Conservation (phyloP, 1,140 invertebrate species). For the Anagrus nilaparvatae region DNA sequence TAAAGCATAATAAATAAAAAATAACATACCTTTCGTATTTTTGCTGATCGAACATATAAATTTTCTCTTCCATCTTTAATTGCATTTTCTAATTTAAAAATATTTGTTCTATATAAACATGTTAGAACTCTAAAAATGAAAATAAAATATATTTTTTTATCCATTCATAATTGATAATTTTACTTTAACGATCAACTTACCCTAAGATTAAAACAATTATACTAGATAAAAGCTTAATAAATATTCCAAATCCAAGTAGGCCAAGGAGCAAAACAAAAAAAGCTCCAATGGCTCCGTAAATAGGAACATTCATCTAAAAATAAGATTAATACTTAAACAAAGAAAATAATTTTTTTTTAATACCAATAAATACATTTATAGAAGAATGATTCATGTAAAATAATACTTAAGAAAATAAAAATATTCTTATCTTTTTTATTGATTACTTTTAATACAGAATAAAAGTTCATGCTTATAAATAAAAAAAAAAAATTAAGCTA, state of each 20-base stretch:
- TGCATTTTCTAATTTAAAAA: conserved; percentile 31
- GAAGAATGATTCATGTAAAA: not conserved
- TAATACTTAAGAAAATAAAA: too few relatives aligned
- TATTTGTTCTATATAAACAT: conserved; percentile 36
- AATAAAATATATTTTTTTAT: conserved; percentile 6
- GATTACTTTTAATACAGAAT: conserved; percentile 14
- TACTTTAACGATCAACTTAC: conserved; percentile 20
- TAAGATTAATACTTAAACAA: not conserved
- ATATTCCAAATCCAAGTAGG: conserved; percentile 33
- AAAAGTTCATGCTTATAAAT: too few relatives aligned
- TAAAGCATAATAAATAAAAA: not conserved
- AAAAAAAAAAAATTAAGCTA: too few relatives aligned
- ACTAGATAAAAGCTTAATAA: conserved; percentile 29
- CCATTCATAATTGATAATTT: conserved; percentile 7
- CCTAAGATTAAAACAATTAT: conserved; percentile 34
- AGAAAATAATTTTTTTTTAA: not conserved
- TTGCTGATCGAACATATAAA: conserved; percentile 39
- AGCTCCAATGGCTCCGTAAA: conserved; percentile 35
- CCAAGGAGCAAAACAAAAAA: conserved; percentile 29
- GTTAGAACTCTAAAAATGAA: conserved; percentile 30
- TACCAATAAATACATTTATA: not conserved
- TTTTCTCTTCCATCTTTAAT: conserved; percentile 36
- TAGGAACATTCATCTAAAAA: conserved; percentile 37
- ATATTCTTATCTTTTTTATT: not conserved
- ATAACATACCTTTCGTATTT: conserved; percentile 31